A percentile compares a stretch with the other conserved stretches of the same genome.
phyloP scores from a whole-genome alignment of 2,888 invertebrate genomes.

The Halictus quadricinctus region DNA sequence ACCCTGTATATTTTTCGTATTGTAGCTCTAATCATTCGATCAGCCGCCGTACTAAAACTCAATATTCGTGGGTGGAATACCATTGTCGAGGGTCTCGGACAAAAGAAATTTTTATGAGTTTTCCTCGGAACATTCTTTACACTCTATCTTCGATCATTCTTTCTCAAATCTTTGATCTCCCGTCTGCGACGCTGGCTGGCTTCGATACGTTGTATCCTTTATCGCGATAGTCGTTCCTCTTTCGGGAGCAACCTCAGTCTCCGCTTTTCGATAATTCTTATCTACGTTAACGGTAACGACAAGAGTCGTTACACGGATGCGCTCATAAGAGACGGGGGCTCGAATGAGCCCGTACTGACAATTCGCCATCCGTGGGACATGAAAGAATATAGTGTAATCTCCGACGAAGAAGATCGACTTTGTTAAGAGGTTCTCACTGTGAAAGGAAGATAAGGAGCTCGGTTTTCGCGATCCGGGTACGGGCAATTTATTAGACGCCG shows the following conservation, averaged over 20 bases:
- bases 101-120: slow-evolving; percentile 5
- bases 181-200: not conserved
- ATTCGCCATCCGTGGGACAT: slow-evolving; percentile 18
- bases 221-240: not conserved
- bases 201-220: slow-evolving; percentile 14
- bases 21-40: not conserved
- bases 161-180: slow-evolving; percentile 1
- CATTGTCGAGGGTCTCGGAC: not conserved
- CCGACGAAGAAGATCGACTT: slow-evolving; percentile 32
- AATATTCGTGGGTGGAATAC: not conserved
- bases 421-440: slow-evolving; percentile 23
- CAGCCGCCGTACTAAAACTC: not conserved
- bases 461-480: slow-evolving; percentile 20
- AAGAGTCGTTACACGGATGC: slow-evolving; percentile 24
- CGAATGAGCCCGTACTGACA: slow-evolving; percentile 22
- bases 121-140: not conserved
- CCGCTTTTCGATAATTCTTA: slow-evolving; percentile 37
- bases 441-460: slow-evolving; percentile 36
- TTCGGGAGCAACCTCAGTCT: not conserved
- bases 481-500: slow-evolving; percentile 30
- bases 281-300: slow-evolving; percentile 44
- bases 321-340: slow-evolving; percentile 20
- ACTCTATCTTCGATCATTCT: slow-evolving; percentile 7
- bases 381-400: slow-evolving; percentile 39
- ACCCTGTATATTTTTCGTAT: not conserved